A percentile compares a stretch with the other conserved stretches of the same genome.
Conservation (phyloP, 2,797 vertebrate genomes). For the Catharus ustulatus region DNA sequence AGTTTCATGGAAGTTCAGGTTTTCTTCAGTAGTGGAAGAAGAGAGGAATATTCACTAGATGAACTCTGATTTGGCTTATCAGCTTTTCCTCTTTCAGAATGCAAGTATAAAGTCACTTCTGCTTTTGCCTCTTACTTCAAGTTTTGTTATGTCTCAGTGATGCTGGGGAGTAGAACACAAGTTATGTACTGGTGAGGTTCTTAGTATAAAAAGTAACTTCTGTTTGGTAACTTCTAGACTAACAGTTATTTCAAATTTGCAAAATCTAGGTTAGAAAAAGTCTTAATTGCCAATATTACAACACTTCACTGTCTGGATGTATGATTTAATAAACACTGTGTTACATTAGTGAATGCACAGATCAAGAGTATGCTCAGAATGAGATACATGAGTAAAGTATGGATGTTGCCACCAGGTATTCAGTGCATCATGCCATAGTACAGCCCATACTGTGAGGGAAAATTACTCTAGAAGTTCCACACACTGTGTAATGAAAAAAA, state of each 20-base stretch:
- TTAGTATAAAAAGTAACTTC: not conserved
- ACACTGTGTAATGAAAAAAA: not conserved
- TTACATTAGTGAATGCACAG: not conserved
- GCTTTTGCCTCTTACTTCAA: not conserved
- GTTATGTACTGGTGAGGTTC: not conserved
- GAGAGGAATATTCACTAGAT: not conserved
- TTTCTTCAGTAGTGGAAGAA: not conserved
- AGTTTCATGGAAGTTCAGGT: not conserved
- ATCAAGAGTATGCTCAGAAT: not conserved
- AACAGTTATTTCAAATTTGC: not conserved
- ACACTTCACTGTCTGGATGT: not conserved
- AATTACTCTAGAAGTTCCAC: not conserved
- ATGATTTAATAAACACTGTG: not conserved
- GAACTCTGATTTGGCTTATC: not conserved
- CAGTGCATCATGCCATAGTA: not conserved
- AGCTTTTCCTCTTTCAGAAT: not conserved
- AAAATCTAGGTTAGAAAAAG: not conserved
- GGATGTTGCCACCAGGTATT: not conserved
- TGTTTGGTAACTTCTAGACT: not conserved
- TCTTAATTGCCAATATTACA: not conserved
- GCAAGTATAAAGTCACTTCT: not conserved
- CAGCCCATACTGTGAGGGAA: not conserved
- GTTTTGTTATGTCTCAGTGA: not conserved
- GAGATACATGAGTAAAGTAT: not conserved
- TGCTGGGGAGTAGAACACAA: not conserved